phyloP scores from a whole-genome alignment of 2,888 invertebrate species.

The Boloria euphrosyne region DNA sequence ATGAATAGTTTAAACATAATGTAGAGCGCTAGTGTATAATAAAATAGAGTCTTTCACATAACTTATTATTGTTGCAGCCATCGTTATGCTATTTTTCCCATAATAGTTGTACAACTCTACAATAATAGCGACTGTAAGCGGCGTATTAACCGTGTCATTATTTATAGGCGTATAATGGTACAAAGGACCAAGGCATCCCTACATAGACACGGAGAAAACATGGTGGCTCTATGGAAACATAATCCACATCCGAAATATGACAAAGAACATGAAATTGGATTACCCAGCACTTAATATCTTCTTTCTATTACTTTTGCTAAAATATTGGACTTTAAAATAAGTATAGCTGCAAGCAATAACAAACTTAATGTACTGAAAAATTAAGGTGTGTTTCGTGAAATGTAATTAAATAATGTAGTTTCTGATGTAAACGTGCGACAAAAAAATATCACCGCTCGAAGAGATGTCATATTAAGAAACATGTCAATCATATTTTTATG shows the following conservation, averaged over 20 bases:
- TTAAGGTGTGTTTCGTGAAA: conserved; percentile 32
- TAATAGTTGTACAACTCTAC: conserved; percentile 19
- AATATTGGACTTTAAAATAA: conserved; percentile 49
- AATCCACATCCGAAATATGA: conserved; percentile 79
- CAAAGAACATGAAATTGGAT: conserved; percentile 80
- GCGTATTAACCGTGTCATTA: conserved; percentile 57
- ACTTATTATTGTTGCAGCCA: no score
- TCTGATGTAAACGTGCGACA: conserved; percentile 66
- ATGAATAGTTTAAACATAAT: no score
- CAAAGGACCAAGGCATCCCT: conserved; percentile 70
- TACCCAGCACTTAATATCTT: conserved; percentile 78
- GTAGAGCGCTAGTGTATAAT: no score
- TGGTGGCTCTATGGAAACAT: conserved; percentile 75
- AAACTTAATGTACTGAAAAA: not conserved
- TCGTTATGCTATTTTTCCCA: not conserved
- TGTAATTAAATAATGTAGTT: conserved; percentile 37
- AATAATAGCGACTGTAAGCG: conserved; percentile 10
- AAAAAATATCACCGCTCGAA: conserved; percentile 81
- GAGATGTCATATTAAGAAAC: conserved; percentile 82
- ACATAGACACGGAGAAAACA: conserved; percentile 72
- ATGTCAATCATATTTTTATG: conserved; percentile 83
- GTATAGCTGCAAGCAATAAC: conserved; percentile 19
- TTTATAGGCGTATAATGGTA: conserved; percentile 52
- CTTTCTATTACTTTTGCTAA: conserved; percentile 63
- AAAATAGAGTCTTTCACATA: no score